phyloP scores from a whole-genome alignment of 64 coral and sea anemone species.

The Montipora capricornis region DNA sequence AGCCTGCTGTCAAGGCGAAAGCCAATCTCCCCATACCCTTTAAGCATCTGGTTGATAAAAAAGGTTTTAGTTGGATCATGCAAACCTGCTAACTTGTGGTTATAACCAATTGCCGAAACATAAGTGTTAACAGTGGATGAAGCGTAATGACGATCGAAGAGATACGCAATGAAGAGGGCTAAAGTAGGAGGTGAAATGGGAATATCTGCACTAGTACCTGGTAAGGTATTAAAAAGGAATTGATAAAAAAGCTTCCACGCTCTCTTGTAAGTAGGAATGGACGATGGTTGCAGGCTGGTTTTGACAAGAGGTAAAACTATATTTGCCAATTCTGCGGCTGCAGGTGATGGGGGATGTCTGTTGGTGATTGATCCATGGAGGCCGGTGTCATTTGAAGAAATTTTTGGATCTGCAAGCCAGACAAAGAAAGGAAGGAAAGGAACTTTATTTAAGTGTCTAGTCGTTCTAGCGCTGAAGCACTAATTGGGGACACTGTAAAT shows the following conservation, averaged over 20 bases:
- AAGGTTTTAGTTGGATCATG: too few relatives aligned
- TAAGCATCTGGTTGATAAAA: too few relatives aligned
- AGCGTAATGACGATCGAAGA: constrained; percentile 12
- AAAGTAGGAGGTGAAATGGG: too few relatives aligned
- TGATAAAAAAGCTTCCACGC: constrained; percentile 28
- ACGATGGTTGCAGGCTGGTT: constrained; percentile 48
- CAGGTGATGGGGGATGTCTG: constrained; percentile 43
- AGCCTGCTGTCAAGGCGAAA: too few relatives aligned
- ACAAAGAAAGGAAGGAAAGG: constrained; percentile 1
- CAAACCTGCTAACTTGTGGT: too few relatives aligned
- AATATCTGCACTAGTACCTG: too few relatives aligned
- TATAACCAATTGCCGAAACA: neutral
- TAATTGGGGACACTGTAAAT: too few relatives aligned
- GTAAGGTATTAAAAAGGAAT: too few relatives aligned
- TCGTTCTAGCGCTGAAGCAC: too few relatives aligned
- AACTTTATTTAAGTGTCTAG: too few relatives aligned
- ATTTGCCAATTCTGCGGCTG: constrained; percentile 25
- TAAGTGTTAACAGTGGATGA: too few relatives aligned
- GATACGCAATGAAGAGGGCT: neutral
- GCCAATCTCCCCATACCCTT: too few relatives aligned
- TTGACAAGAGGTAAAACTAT: constrained; percentile 22
- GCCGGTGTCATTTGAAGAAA: constrained; percentile 3
- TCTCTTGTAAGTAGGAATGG: constrained; percentile 38
- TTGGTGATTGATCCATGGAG: constrained; percentile 19
- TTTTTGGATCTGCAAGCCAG: constrained; percentile 41